These are phyloP conservation scores for Hyposoter dolosus DNA, from an alignment of 2,888 invertebrate genomes.

Conservation along the genomic window DNA sequence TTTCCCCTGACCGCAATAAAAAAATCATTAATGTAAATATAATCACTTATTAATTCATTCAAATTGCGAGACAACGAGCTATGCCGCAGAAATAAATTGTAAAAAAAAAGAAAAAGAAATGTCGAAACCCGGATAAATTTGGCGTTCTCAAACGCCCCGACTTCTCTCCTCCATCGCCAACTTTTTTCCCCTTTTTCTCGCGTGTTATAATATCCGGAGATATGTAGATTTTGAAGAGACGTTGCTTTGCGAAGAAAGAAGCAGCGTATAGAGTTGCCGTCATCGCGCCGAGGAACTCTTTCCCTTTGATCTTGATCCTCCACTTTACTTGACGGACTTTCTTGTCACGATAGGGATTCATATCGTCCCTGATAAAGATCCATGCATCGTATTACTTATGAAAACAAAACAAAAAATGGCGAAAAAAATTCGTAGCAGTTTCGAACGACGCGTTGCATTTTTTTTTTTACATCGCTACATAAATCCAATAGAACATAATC, in stretches of 20 bases:
- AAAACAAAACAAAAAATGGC: background rate
- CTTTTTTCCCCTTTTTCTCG: conserved; percentile 17
- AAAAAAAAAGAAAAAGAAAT: background rate
- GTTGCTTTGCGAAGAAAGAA: conserved; percentile 44
- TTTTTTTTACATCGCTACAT: background rate
- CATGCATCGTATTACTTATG: conserved; percentile 20
- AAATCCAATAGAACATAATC: background rate
- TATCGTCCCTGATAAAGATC: background rate
- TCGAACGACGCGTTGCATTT: background rate
- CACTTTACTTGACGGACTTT: conserved; percentile 42
- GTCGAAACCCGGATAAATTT: background rate
- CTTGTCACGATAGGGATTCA: conserved; percentile 46
- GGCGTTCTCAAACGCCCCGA: conserved; percentile 32
- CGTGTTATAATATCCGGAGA: conserved; percentile 37
- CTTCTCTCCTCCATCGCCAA: background rate
- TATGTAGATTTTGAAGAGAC: conserved; percentile 41
- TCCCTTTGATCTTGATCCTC: conserved; percentile 51
- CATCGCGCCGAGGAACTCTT: conserved; percentile 40
- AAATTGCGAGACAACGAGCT: background rate
- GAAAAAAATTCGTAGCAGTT: background rate
- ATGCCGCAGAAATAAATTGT: background rate
- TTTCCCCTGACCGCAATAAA: no score
- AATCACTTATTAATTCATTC: background rate
- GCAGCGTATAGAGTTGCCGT: conserved; percentile 13
- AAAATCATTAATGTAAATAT: background rate